A percentile compares a stretch with the other conserved stretches of the same genome.
Conservation (phyloP, 2,888 invertebrate species). For the Dolichomitus sp. region DNA sequence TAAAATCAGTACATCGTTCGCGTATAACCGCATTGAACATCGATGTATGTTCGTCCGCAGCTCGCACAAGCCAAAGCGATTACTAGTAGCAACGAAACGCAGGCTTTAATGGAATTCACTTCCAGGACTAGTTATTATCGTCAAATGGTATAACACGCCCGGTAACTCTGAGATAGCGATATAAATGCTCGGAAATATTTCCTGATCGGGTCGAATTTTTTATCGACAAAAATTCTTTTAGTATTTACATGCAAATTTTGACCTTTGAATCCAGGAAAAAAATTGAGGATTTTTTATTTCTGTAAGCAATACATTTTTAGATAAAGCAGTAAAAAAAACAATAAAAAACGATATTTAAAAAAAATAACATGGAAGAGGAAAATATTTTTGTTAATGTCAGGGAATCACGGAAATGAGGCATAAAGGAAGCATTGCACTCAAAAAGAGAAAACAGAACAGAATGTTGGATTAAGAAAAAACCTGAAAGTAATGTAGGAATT, state of each 20-base stretch:
- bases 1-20: conserved; percentile 32
- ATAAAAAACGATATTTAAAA: too few species aligned
- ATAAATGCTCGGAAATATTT: conserved; percentile 4
- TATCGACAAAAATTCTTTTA: not conserved
- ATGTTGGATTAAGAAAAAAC: not conserved
- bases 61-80: not conserved
- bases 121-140: conserved; percentile 15
- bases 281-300: too few species aligned
- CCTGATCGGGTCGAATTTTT: not conserved
- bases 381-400: too few species aligned
- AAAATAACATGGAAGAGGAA: too few species aligned
- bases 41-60: conserved; percentile 3
- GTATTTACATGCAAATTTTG: not conserved
- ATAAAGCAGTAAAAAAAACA: too few species aligned
- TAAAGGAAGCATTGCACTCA: not conserved
- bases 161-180: not conserved
- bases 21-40: not conserved
- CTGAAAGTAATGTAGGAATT: conserved; percentile 37
- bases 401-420: too few species aligned
- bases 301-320: too few species aligned
- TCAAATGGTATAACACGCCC: not conserved
- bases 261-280: not conserved
- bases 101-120: conserved; percentile 16
- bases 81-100: not conserved
- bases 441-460: conserved; percentile 1